These are phyloP conservation scores for Cyphomyrmex costatus DNA, from an alignment of 1,140 invertebrate genomes.

Conservation along the genomic window DNA sequence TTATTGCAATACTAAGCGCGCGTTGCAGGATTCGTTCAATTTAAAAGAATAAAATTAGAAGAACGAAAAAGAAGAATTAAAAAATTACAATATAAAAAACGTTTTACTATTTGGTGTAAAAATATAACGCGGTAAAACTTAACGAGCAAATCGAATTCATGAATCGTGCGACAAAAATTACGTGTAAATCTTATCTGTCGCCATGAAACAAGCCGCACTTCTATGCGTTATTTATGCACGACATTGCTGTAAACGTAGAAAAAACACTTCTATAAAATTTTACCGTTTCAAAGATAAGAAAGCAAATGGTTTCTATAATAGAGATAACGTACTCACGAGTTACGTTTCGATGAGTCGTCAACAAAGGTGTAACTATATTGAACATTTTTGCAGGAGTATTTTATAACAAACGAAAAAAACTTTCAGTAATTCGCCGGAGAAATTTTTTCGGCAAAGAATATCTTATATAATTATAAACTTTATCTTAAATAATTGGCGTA, in stretches of 20 bases:
- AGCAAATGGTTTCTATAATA: background rate
- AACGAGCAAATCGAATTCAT: constrained; percentile 5
- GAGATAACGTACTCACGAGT: background rate
- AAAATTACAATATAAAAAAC: background rate
- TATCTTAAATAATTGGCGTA: background rate
- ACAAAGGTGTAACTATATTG: background rate
- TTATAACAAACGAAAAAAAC: background rate
- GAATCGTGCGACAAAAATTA: constrained; percentile 18
- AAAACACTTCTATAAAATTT: constrained; percentile 36
- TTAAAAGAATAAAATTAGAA: background rate
- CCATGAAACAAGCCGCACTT: background rate
- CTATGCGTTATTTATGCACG: background rate
- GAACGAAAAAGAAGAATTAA: too few relatives aligned
- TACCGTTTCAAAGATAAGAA: constrained; percentile 22
- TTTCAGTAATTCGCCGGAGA: background rate
- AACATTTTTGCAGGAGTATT: background rate
- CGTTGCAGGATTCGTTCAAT: background rate
- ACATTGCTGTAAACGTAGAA: constrained; percentile 11
- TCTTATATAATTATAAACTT: background rate
- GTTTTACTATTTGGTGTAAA: background rate
- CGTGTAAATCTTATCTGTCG: background rate
- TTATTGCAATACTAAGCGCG: background rate
- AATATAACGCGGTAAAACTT: background rate
- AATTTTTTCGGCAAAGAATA: background rate
- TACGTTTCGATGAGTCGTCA: background rate